Conservation (phyloP, 2,113 vertebrate genomes). For the Mohoua ochrocephala region DNA sequence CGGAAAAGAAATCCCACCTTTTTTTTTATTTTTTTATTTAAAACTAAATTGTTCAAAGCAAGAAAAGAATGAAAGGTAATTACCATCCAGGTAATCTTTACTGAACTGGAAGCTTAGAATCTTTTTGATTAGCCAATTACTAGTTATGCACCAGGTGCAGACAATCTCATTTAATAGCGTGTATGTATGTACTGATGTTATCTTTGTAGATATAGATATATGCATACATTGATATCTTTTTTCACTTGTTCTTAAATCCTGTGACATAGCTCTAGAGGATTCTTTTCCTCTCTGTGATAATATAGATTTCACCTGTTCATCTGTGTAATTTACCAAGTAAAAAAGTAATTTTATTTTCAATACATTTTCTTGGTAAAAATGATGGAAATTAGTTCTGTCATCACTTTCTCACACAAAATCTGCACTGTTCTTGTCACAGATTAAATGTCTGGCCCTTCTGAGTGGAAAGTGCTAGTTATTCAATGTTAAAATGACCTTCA, state of each 20-base stretch:
- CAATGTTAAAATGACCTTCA: neutral
- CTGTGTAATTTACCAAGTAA: neutral
- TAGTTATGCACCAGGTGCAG: neutral
- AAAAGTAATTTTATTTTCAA: neutral
- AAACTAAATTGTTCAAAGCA: neutral
- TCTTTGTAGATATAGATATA: neutral
- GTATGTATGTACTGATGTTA: neutral
- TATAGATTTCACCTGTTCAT: neutral
- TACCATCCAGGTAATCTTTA: neutral
- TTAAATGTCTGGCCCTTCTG: neutral
- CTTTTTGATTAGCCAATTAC: neutral
- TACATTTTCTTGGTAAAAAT: neutral
- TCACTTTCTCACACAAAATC: neutral
- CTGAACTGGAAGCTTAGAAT: neutral
- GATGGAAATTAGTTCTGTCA: neutral
- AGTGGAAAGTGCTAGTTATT: neutral
- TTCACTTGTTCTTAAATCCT: neutral
- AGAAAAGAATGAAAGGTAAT: neutral
- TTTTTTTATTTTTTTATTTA: neutral
- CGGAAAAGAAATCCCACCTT: neutral
- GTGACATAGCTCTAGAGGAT: neutral
- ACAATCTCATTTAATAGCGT: neutral
- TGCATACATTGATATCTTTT: neutral
- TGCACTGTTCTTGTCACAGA: neutral
- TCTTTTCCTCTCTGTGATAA: neutral